Evolutionary conservation across 2,888 invertebrate species (phyloP), one percentile per base, ranked within the genome.

Genomic region (Pterostichus niger): DNA sequence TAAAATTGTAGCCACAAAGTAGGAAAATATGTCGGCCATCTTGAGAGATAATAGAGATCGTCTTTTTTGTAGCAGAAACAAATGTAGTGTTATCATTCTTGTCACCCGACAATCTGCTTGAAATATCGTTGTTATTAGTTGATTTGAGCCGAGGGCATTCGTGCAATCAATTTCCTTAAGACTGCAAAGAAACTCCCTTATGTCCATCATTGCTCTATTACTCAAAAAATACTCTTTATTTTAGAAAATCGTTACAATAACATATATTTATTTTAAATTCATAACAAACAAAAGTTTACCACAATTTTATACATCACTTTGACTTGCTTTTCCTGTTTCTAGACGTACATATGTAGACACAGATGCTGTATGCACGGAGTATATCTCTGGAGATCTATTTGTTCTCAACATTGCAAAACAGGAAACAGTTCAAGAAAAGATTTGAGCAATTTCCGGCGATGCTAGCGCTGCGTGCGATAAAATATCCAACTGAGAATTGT

Each of bases 321-420:
- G 3, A 24, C 24, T 24, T 24, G 24, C 2, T 24, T 24, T 49
- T 49, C 49, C 6, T 15, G 13, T 54, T 54, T 13, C 54, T 15
- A 4, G 24, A 24, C 4, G 17, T 64, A 64, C 64, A 64, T 24
- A 64, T 64, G 35, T 64, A 64, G 40, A 40, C 40, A 40, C 40
- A 40, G 40, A 40, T 40, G 6, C 1, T 40, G 64, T 64, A 64
- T 59, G 64, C 35, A 59, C 7, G 40, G 31, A 24, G 4, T 61
- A 40, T 71, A 71, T 71, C 68, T 71, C 68, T 17, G 40, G 68
- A 71, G 68, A 71, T 71, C 68, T 71, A 71, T 71, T 71, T 71
- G 68, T 71, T 71, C 44, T 44, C 68, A 71, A 44, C 40, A 71
- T 71, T 17, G 68, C 68, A 71, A 44, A 71, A 44, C 68, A 71